These are phyloP conservation scores for Sericinus montela DNA, from an alignment of 2,888 invertebrate genomes.

Conservation along the genomic window DNA sequence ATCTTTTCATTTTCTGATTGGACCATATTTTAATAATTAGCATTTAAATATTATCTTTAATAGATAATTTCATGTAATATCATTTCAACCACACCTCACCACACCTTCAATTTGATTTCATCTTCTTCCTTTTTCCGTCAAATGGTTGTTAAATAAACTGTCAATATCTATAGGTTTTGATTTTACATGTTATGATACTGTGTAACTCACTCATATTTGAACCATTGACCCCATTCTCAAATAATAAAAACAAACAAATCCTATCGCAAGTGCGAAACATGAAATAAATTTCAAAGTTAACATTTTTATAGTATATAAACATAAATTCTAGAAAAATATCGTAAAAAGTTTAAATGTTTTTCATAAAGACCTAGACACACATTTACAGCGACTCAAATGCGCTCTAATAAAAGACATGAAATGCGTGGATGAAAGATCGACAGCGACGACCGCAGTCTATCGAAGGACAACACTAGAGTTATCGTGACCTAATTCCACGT, in stretches of 20 bases:
- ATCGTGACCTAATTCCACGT: constrained; percentile 13
- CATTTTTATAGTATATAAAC: neutral
- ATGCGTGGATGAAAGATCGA: constrained; percentile 4
- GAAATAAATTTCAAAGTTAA: constrained; percentile 1
- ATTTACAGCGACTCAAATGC: neutral
- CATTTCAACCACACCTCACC: too few relatives aligned
- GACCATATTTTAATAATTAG: too few relatives aligned
- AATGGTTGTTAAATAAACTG: too few relatives aligned
- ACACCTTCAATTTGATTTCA: too few relatives aligned
- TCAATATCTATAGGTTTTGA: too few relatives aligned
- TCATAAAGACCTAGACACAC: constrained; percentile 7
- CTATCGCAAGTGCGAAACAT: neutral
- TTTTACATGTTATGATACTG: too few relatives aligned
- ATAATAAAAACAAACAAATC: neutral
- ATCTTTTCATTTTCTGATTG: too few relatives aligned
- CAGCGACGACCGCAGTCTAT: neutral
- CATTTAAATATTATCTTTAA: too few relatives aligned
- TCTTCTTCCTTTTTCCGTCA: too few relatives aligned
- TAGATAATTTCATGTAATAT: too few relatives aligned
- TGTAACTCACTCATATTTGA: too few relatives aligned
- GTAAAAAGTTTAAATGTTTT: neutral
- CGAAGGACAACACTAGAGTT: constrained; percentile 1
- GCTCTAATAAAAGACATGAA: constrained; percentile 6
- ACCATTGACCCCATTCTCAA: neutral
- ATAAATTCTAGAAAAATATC: neutral